These are phyloP conservation scores for Spisula solida DNA, from an alignment of 2,888 invertebrate genomes.

Conservation along the genomic window DNA sequence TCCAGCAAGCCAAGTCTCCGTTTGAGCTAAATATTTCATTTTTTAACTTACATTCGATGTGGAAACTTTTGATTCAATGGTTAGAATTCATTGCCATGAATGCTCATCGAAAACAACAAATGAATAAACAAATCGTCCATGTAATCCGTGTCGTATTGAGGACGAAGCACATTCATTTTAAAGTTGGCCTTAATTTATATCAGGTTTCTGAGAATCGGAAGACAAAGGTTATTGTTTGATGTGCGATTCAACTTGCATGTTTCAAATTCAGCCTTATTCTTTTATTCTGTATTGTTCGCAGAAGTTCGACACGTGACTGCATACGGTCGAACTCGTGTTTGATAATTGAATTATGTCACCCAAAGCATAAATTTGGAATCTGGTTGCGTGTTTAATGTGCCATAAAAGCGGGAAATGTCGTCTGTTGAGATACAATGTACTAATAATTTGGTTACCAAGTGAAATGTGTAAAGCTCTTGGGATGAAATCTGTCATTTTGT, in stretches of 20 bases:
- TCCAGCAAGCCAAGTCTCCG: too few relatives aligned
- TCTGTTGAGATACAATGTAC: not conserved
- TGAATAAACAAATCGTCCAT: too few relatives aligned
- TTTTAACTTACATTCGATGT: too few relatives aligned
- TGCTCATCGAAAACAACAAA: too few relatives aligned
- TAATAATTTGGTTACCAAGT: not conserved
- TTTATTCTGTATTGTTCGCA: not conserved
- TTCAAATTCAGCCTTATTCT: not conserved
- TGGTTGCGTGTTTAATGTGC: not conserved
- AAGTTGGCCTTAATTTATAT: not conserved
- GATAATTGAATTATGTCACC: slow-evolving; percentile 14
- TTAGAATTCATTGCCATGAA: too few relatives aligned
- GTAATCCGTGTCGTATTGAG: too few relatives aligned
- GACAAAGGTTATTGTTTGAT: not conserved
- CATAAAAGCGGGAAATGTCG: not conserved
- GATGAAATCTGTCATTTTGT: not conserved
- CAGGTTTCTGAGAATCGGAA: not conserved
- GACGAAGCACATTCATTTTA: too few relatives aligned
- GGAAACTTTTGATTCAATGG: too few relatives aligned
- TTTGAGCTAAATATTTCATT: too few relatives aligned
- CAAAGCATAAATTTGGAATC: not conserved
- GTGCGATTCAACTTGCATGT: not conserved
- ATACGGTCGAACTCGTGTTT: not conserved
- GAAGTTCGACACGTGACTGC: not conserved
- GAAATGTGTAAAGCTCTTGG: not conserved